Base-by-base conservation (phyloP, 2,888 invertebrate species). In the Gari tellinella region DNA sequence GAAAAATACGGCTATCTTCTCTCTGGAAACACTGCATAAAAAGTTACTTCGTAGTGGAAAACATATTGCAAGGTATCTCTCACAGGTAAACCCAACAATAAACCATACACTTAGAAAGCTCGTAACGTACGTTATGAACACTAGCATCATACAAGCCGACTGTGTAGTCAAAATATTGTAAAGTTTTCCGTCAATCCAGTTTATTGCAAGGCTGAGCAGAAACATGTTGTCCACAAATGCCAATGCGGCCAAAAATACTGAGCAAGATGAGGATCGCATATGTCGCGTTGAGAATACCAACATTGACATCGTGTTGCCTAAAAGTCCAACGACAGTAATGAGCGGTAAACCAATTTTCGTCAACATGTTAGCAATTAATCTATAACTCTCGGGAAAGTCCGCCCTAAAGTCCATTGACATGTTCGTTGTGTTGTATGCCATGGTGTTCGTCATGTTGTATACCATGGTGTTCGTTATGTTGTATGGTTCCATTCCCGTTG, bases 81-180 rank as follows among this genome's bases (percentile, higher is more conserved):
- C 97, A 1, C 95, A 94, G 0, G 96, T 97, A 89, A 97, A 97
- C 0, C 96, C 95, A 5, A 96, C 95, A n/a, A 96, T 96, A 72
- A 96, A 94, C 96, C 97, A 97, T 0, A 96, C 95, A 83, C 96
- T 96, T 66, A 95, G 92, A 88, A 95, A 95, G 87, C 95, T 95
- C 68, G 95, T 94, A 64, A 96, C 94, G 84, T 95, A 95, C 23
- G 82, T 83, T 7, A 80, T 48, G 69, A 79, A 88, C n/a, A 85
- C 72, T 2, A 86, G 56, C 5, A 81, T 21, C 48, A 75, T 74
- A 86, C 97, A 97, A 92, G 93, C 94, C 15, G 94, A 93, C n/a
- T 93, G 19, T 90, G 92, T 63, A 26, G 58, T 51, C 23, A 83
- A 49, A 1, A 85, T 72, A 7, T 74, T 72, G 15, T 76, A 61